phyloP scores from a whole-genome alignment of 2,113 vertebrate species.

The Datnioides undecimradiatus region DNA sequence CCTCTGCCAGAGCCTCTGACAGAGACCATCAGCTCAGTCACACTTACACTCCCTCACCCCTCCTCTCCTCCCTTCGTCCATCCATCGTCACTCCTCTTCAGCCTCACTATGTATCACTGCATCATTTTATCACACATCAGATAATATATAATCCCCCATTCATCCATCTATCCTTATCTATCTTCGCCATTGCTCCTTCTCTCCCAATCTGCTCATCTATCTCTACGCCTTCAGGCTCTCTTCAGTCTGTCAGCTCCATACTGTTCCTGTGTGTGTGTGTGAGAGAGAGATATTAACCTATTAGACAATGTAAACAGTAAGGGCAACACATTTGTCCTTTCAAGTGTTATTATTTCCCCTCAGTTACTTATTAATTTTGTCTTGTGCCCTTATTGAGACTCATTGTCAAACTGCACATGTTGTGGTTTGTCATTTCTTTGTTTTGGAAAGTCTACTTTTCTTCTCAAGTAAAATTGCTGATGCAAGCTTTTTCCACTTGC shows the following conservation, averaged over 20 bases:
- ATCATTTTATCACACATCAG: conserved; percentile 51
- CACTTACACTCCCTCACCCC: conserved; percentile 25
- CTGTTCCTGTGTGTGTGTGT: conserved; percentile 17
- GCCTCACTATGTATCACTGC: conserved; percentile 51
- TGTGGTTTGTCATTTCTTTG: not conserved
- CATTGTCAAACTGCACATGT: not conserved
- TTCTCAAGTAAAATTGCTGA: not conserved
- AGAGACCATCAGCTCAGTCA: conserved; percentile 51
- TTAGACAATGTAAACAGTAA: conserved; percentile 36
- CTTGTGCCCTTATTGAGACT: conserved; percentile 19
- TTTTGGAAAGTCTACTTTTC: not conserved
- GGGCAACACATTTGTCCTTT: conserved; percentile 6
- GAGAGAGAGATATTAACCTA: conserved; percentile 36
- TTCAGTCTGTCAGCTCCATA: conserved; percentile 27
- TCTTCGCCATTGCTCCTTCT: conserved; percentile 41
- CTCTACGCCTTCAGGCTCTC: conserved; percentile 35
- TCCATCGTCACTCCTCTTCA: conserved; percentile 53
- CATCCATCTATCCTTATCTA: conserved; percentile 50
- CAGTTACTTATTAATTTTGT: conserved; percentile 12
- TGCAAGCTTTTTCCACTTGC: not conserved
- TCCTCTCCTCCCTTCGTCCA: conserved; percentile 35
- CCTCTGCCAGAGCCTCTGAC: conserved; percentile 31
- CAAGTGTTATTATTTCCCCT: conserved; percentile 1
- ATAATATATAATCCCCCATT: conserved; percentile 47
- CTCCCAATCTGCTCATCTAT: conserved; percentile 49